phyloP scores from a whole-genome alignment of 2,888 invertebrate species.

The Stenchaetothrips biformis region DNA sequence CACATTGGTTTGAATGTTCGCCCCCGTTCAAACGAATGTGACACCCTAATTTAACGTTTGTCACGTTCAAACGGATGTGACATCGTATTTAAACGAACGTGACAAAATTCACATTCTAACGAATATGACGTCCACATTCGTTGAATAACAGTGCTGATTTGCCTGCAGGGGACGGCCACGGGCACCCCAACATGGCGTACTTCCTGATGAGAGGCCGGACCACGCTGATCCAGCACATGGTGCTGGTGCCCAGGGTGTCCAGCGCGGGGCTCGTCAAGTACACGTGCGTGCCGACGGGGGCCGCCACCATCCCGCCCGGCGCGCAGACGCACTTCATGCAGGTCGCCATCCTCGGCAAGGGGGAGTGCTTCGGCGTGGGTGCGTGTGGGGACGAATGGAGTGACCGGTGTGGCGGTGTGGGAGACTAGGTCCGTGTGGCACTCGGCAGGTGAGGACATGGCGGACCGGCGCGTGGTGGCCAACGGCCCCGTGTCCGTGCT shows the following conservation, averaged over 20 bases:
- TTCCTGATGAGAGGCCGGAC: constrained; percentile 57
- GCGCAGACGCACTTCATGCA: constrained; percentile 48
- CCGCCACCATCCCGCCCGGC: constrained; percentile 40
- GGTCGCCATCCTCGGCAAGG: constrained; percentile 56
- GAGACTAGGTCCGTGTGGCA: too few relatives aligned
- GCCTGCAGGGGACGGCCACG: constrained; percentile 41
- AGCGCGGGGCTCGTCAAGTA: background rate
- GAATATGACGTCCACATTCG: too few relatives aligned
- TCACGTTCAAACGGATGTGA: too few relatives aligned
- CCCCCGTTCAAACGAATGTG: too few relatives aligned
- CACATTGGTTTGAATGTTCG: too few relatives aligned
- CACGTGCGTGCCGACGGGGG: background rate
- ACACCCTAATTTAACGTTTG: too few relatives aligned
- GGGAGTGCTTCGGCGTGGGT: constrained; percentile 64
- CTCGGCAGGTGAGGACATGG: constrained; percentile 55
- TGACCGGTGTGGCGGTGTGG: background rate
- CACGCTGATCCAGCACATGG: constrained; percentile 56
- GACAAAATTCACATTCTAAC: too few relatives aligned
- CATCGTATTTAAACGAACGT: too few relatives aligned
- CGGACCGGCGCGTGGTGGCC: constrained; percentile 63
- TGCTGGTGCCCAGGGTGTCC: constrained; percentile 9
- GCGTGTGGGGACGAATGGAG: constrained; percentile 25
- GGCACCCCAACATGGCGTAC: constrained; percentile 48
- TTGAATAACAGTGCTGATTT: too few relatives aligned
- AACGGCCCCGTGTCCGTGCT: constrained; percentile 59